These are phyloP conservation scores for Agrypnus murinus DNA, from an alignment of 2,888 invertebrate species.

Conservation along the genomic window DNA sequence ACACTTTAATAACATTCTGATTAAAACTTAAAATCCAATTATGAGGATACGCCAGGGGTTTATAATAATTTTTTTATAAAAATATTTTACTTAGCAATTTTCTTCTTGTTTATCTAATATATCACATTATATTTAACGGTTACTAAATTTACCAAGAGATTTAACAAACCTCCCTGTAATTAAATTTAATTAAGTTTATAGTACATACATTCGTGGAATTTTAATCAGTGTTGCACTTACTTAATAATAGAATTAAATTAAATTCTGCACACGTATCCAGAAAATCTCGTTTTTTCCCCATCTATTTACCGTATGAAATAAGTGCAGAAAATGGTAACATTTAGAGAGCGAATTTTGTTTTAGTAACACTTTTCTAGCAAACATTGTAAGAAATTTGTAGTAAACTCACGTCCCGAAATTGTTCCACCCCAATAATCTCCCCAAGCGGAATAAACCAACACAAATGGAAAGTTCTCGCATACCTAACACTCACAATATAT, in stretches of 20 bases:
- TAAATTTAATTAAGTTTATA: neutral
- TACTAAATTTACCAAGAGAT: neutral
- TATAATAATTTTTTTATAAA: slow-evolving; percentile 11
- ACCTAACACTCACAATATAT: too few species aligned
- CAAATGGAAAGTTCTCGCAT: slow-evolving; percentile 27
- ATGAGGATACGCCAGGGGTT: slow-evolving; percentile 29
- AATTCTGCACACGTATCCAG: too few species aligned
- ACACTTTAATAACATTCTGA: slow-evolving; percentile 40
- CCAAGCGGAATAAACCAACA: slow-evolving; percentile 16
- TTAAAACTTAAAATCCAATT: slow-evolving; percentile 42
- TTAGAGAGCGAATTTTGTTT: slow-evolving; percentile 12
- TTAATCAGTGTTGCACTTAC: neutral
- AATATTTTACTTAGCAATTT: slow-evolving; percentile 16
- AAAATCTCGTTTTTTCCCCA: too few species aligned
- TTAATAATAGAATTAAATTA: too few species aligned
- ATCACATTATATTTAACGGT: neutral
- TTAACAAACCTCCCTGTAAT: neutral
- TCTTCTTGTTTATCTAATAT: neutral
- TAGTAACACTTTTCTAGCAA: neutral
- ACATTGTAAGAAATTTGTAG: slow-evolving; percentile 14
- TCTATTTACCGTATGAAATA: too few species aligned
- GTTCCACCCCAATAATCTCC: slow-evolving; percentile 20
- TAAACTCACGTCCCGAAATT: slow-evolving; percentile 27
- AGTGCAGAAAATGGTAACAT: neutral
- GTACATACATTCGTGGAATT: neutral